These are phyloP conservation scores for Tethea ocularis DNA, from an alignment of 2,888 invertebrate species.

Conservation along the genomic window DNA sequence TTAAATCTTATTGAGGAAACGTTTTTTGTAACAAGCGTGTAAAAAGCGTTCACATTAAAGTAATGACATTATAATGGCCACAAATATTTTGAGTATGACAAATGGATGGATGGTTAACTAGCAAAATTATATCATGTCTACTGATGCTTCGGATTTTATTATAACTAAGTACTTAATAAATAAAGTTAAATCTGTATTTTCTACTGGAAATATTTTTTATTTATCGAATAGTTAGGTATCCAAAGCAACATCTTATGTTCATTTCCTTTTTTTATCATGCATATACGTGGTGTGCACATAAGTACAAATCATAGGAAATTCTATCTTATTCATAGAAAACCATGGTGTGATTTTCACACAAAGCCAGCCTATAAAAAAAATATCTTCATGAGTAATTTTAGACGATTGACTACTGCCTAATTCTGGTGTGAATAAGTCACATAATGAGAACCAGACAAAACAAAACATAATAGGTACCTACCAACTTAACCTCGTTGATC, in stretches of 20 bases:
- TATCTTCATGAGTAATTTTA: not conserved
- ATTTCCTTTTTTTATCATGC: no score
- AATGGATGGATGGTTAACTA: constrained; percentile 33
- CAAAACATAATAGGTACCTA: not conserved
- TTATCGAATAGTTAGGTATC: no score
- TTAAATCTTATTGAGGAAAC: constrained; percentile 42
- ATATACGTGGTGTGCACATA: no score
- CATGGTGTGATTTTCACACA: no score
- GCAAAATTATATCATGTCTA: constrained; percentile 33
- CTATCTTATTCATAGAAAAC: not conserved
- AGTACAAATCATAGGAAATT: no score
- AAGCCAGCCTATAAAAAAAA: no score
- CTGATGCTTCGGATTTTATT: constrained; percentile 1
- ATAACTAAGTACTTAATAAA: constrained; percentile 1
- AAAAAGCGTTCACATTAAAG: constrained; percentile 43
- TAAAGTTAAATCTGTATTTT: not conserved
- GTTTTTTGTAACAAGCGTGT: constrained; percentile 41
- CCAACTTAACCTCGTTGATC: not conserved
- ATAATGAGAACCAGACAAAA: not conserved
- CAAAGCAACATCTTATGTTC: no score
- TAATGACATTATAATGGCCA: constrained; percentile 64
- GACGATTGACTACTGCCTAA: not conserved
- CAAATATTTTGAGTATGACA: constrained; percentile 41
- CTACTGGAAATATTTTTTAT: not conserved
- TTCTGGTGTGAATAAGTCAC: no score